Evolutionary conservation across 2,113 vertebrate species (phyloP), one percentile per base, ranked within the genome.

Genomic region (Hirundichthys speculiger): DNA sequence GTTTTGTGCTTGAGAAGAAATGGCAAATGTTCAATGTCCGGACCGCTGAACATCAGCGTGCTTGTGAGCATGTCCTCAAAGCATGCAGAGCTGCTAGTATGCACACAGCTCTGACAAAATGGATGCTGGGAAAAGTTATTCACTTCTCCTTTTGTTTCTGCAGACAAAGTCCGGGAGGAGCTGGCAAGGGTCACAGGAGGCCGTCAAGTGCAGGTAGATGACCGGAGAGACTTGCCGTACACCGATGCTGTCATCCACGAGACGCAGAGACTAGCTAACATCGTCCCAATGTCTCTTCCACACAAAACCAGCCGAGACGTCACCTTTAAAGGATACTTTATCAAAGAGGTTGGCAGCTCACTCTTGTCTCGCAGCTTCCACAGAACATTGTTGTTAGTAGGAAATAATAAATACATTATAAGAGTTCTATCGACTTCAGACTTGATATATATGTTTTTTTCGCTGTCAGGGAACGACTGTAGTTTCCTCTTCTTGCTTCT

Each of bases 211-310:
- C 25, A 19, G 13, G 69, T 79, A 3, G 86, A 85, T 2, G 90
- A 93, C 57, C 52, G 85, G 12, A 91, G 75, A 42, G 86, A 81
- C 27, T 38, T 92, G 25, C 81, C 87, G 0, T 92, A 84, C 56
- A 87, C 77, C 30, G 79, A 92, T 1, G 92, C 92, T 4, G 92
- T 92, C 39, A 87, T 92, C 25, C 90, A 93, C 15, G 91, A 93
- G 80, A 83, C 51, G 13, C 90, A 92, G 78, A 89, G 91, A 73
- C 10, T 91, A 20, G 84, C 82, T 0, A 89, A 78, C 42, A 84
- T 92, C 4, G 19, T 25, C 0, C 90, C 91, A 27, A 64, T 86
- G 61, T 38, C 79, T 14, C 0, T 90, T 30, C 82, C 85, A 42
- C 86, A 88, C 18, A 54, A 60, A 60, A 83, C 86, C 52, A 83